Conservation (phyloP, 2,113 vertebrate species). For the Rhinoptilus africanus region DNA sequence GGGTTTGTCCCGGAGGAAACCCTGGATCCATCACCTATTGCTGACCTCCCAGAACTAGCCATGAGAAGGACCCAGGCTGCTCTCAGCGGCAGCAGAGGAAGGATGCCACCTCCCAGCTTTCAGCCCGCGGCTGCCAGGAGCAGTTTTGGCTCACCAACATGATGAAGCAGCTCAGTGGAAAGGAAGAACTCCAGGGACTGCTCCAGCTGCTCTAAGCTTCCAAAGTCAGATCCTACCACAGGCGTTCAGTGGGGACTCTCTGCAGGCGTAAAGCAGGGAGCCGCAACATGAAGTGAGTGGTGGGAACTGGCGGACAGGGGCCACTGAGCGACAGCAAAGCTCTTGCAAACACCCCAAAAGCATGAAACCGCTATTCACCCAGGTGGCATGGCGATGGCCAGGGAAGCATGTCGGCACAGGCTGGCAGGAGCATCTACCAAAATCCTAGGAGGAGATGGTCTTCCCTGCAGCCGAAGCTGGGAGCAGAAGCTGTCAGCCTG, state of each 20-base stretch:
- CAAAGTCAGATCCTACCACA: not conserved
- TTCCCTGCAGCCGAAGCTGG: not conserved
- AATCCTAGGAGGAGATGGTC: not conserved
- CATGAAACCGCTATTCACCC: fast-evolving
- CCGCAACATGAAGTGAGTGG: not conserved
- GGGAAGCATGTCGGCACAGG: not conserved
- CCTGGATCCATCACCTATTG: fast-evolving
- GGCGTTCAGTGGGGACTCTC: not conserved
- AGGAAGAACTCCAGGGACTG: not conserved
- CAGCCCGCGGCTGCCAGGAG: not conserved
- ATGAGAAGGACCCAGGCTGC: not conserved
- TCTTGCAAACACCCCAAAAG: not conserved
- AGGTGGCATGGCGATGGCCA: not conserved
- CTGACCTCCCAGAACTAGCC: not conserved
- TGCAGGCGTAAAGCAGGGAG: not conserved
- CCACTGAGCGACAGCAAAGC: not conserved
- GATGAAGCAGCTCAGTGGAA: not conserved
- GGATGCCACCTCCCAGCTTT: not conserved
- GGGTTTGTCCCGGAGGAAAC: not conserved
- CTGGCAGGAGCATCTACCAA: not conserved
- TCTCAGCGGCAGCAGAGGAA: not conserved
- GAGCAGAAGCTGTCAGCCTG: not conserved
- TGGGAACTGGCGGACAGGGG: not conserved
- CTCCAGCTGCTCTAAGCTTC: not conserved
- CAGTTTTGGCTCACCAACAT: not conserved